Evolutionary conservation across 2,888 invertebrate genomes (phyloP).

Genomic region (Cataglyphis livida): DNA sequence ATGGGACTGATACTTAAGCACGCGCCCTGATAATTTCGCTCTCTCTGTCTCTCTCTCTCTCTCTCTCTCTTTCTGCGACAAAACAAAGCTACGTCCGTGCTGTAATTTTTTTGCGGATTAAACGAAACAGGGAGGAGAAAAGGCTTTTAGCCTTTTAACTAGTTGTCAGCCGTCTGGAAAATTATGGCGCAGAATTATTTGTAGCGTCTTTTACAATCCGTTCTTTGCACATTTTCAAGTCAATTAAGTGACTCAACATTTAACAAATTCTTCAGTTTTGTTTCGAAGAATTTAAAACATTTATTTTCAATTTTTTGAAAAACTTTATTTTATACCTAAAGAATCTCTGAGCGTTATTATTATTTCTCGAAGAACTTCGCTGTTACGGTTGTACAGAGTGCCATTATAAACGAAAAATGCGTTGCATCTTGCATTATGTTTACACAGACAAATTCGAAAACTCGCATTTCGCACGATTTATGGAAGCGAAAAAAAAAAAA

Average conservation of each 20-base stretch:
- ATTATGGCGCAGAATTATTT: constrained; percentile 38
- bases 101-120: constrained; percentile 42
- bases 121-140: constrained; percentile 30
- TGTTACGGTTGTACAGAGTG: background rate
- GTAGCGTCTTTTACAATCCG: constrained; percentile 14
- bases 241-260: constrained; percentile 15
- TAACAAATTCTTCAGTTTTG: constrained; percentile 9
- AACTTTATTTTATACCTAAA: background rate
- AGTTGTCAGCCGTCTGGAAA: constrained; percentile 35
- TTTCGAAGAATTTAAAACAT: constrained; percentile 3
- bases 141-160: constrained; percentile 40
- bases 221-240: constrained; percentile 14
- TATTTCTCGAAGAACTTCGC: background rate
- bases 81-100: constrained; percentile 20
- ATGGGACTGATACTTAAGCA: constrained; percentile 28
- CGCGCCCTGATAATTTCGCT: constrained; percentile 25
- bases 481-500: constrained; percentile 24
- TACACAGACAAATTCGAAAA: constrained; percentile 3
- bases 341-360: background rate
- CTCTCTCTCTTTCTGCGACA: background rate
- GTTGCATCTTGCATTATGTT: background rate
- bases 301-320: background rate
- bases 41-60: background rate
- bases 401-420: constrained; percentile 20
- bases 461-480: constrained; percentile 6